Evolutionary conservation across 2,113 vertebrate species (phyloP).

Genomic region (Potamarius usumacintae): DNA sequence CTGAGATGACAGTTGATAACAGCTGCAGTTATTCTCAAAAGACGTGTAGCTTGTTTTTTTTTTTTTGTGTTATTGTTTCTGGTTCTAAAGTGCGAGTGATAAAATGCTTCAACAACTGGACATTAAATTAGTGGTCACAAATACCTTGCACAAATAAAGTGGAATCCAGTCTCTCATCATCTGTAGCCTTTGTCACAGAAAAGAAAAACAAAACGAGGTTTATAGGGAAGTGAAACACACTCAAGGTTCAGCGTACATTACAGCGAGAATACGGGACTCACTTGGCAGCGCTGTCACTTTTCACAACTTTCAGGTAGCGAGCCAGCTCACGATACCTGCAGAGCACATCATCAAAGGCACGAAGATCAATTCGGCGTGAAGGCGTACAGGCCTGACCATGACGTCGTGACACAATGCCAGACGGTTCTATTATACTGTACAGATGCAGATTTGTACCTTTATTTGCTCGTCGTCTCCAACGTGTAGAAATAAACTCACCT

Average conservation of each 20-base stretch:
- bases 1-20: too few relatives aligned
- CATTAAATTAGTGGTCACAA: neutral
- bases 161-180: conserved; percentile 31
- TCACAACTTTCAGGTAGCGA: conserved; percentile 71
- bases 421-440: neutral
- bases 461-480: neutral
- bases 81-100: too few relatives aligned
- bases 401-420: neutral
- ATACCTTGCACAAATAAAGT: conserved; percentile 50
- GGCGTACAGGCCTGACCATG: neutral
- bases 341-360: neutral
- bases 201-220: neutral
- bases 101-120: too few relatives aligned
- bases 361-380: neutral
- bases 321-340: conserved; percentile 72
- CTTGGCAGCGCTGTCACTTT: conserved; percentile 42
- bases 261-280: conserved; percentile 44
- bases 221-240: neutral
- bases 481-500: conserved; percentile 60
- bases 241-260: too few relatives aligned
- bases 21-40: too few relatives aligned
- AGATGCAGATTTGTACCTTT: neutral
- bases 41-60: too few relatives aligned
- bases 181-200: conserved; percentile 28
- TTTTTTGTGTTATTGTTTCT: too few relatives aligned